A percentile compares a stretch with the other conserved stretches of the same genome.
Conservation (phyloP, 1,140 invertebrate genomes). For the Meloidogyne floridensis region DNA sequence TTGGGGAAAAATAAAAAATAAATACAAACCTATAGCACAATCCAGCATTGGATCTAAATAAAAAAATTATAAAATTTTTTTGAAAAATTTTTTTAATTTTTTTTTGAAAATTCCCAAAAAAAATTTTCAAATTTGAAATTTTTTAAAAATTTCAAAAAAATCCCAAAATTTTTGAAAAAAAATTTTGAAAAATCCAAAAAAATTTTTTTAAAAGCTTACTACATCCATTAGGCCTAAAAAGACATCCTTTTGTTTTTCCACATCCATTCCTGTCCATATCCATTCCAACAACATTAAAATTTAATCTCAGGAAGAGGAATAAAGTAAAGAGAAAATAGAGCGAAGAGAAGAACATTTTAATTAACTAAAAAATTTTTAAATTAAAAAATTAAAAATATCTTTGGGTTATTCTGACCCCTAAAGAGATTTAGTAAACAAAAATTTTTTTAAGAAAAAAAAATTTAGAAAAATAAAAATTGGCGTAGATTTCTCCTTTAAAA, state of each 20-base stretch:
- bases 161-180: no score
- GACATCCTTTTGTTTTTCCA: slow-evolving; percentile 17
- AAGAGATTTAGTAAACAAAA: no score
- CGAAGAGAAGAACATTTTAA: neutral
- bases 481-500: no score
- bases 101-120: no score
- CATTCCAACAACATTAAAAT: neutral
- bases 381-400: no score
- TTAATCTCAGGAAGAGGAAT: neutral
- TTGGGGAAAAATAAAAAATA: neutral
- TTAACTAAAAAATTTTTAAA: neutral
- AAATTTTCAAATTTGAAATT: no score
- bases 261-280: slow-evolving; percentile 15
- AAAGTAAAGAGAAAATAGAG: neutral
- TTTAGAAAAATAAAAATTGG: no score
- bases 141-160: no score
- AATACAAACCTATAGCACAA: neutral
- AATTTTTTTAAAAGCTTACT: neutral
- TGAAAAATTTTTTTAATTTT: no score
- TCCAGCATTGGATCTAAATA: neutral
- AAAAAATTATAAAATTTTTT: no score
- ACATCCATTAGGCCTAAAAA: slow-evolving; percentile 15
- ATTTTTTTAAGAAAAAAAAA: no score
- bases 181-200: neutral
- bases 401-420: no score